Evolutionary conservation across 2,113 vertebrate genomes (phyloP), one percentile per base, ranked within the genome.

Genomic region (Cryptoleucopteryx plumbea): DNA sequence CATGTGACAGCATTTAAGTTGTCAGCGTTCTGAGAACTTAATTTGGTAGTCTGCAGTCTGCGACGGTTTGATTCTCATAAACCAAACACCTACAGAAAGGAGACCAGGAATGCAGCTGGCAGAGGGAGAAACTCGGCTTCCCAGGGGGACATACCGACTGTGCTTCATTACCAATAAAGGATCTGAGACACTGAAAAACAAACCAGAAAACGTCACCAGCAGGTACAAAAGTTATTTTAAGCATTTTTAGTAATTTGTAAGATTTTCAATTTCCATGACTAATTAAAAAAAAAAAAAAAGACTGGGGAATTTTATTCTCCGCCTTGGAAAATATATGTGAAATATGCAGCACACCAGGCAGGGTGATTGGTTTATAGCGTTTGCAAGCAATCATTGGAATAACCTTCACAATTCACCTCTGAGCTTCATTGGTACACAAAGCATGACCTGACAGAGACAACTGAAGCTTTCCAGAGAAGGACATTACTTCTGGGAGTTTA

Each of bases 1-100:
- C 47, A 86, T 82, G 81, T 96, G 94, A 96, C 85, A 94, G 14
- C 48, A 91, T 95, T 95, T 92, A 36, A n/a, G 88, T 94, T 94
- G 62, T 80, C 83, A 95, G 61, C 66, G 34, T 38, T 86, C 22
- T 92, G 90, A 95, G 47, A 92, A 94, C 75, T 96, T 67, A 32
- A 95, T 84, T 78, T 81, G n/a, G 79, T 63, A 86, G 58, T 74
- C 74, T 74, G 32, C 61, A 97, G 67, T 67, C 74, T 79, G 42
- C 23, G 86, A 32, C 38, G 53, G 34, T 61, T 91, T 80, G 83
- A 83, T 74, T 79, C 66, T 78, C 26, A 50, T 79, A 79, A 93
- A 59, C 68, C 18, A 38, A 92, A 68, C 58, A 95, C 48, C 79
- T 88, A 74, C n/a, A 89, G 84, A 70, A 88, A 80, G 32, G 19